Base-by-base conservation (phyloP, 2,888 invertebrate species). In the Leptopilina myrica region DNA sequence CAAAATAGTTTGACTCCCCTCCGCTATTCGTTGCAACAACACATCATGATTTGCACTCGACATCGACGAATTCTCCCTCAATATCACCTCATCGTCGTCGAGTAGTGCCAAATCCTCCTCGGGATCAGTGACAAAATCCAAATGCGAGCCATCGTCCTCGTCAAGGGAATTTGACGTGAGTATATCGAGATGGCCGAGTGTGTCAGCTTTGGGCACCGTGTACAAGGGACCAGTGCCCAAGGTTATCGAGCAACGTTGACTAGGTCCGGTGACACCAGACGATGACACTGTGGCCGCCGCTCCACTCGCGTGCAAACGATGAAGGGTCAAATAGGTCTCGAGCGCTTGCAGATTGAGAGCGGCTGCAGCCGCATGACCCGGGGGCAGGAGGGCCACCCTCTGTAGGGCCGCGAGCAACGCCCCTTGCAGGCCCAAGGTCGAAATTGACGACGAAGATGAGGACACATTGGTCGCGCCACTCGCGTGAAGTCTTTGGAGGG, bases 361-460 rank as follows among this genome's bases (percentile, higher is more conserved):
- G 59, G 96, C 96, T 59, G 97, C 97, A 9, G 96, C 97, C 5
- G 96, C 96, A 2, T 96, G 96, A 86, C 96, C 96, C 0, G 95
- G 95, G 8, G 97, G 97, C 86, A 97, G 91, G 40, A 97, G 92
- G 0, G 97, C 96, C 1, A 97, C 97, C 89, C 97, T 96, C 90
- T 97, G 97, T 84, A 97, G 92, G 11, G 97, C 96, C 87, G 95
- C 96, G 92, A 97, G 95, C 94, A 97, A 95, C 9, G 97, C 96
- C 89, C 96, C 96, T 92, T 97, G 97, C 76, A 97, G 92, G 9
- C 82, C 82, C 76, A 82, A 80, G 66, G 83, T 82, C n/a, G 73
- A 73, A 9, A 73, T 56, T 33, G 73, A 73, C n/a, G 73, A 73
- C n/a, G 73, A 73, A 0, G 73, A 33, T 26, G 73, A 73, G 1